These are phyloP conservation scores for Potamilus streckersoni DNA, from an alignment of 1,140 invertebrate genomes.

Conservation along the genomic window DNA sequence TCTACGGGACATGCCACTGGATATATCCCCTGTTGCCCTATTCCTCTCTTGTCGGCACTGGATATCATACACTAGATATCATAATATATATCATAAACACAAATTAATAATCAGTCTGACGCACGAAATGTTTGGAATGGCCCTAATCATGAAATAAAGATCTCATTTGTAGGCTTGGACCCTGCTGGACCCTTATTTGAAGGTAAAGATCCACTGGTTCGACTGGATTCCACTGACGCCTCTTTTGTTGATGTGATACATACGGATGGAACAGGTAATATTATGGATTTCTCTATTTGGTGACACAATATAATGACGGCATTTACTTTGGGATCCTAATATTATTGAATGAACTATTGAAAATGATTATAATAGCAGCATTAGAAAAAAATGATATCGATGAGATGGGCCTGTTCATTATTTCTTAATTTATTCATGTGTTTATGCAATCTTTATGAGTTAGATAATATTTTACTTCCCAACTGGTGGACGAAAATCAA, in stretches of 20 bases:
- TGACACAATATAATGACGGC: background rate
- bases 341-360: background rate
- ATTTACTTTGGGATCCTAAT: background rate
- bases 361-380: background rate
- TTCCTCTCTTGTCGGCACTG: too few relatives aligned
- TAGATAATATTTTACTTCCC: background rate
- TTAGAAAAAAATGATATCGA: background rate
- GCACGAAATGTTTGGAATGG: too few relatives aligned
- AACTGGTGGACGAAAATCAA: background rate
- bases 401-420: background rate
- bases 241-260: slow-evolving; percentile 95
- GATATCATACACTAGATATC: too few relatives aligned
- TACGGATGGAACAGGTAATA: slow-evolving; percentile 75
- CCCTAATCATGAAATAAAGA: background rate
- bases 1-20: too few relatives aligned
- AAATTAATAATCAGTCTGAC: too few relatives aligned
- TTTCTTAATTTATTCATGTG: background rate
- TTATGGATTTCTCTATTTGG: background rate
- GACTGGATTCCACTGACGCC: slow-evolving; percentile 76
- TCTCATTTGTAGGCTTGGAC: slow-evolving; percentile 72
- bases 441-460: background rate
- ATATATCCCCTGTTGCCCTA: too few relatives aligned
- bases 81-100: too few relatives aligned
- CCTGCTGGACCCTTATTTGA: slow-evolving; percentile 78
- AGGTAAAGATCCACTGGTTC: slow-evolving; percentile 65